Evolutionary conservation across 2,113 vertebrate genomes (phyloP).

Genomic region (Anarrhichthys ocellatus): DNA sequence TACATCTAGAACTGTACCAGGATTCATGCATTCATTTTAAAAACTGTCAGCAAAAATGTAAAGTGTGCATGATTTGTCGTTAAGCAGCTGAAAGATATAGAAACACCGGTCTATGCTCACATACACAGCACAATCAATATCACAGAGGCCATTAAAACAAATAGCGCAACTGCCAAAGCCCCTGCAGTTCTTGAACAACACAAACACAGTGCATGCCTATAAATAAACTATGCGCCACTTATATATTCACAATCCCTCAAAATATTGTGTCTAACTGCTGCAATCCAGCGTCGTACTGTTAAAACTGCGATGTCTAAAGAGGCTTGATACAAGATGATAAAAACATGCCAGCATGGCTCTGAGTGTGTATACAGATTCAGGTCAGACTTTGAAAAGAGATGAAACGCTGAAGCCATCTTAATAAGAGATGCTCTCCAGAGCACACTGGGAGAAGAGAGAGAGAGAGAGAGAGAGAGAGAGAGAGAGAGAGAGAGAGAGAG

Average conservation of each 20-base stretch:
- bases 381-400: slow-evolving; percentile 81
- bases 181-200: slow-evolving; percentile 43
- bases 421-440: slow-evolving; percentile 78
- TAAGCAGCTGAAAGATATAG: slow-evolving; percentile 1
- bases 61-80: not conserved
- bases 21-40: not conserved
- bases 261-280: slow-evolving; percentile 62
- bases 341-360: slow-evolving; percentile 65
- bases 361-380: slow-evolving; percentile 80
- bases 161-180: slow-evolving; percentile 34
- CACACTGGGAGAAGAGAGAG: slow-evolving; percentile 46
- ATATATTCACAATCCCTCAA: slow-evolving; percentile 59
- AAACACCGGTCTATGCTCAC: not conserved
- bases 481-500: slow-evolving; percentile 3
- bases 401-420: slow-evolving; percentile 78
- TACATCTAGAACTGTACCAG: not conserved
- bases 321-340: slow-evolving; percentile 74
- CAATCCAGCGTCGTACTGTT: slow-evolving; percentile 54
- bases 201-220: slow-evolving; percentile 54
- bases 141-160: slow-evolving; percentile 38
- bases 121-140: slow-evolving; percentile 26
- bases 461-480: slow-evolving; percentile 34
- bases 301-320: slow-evolving; percentile 74
- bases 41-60: not conserved
- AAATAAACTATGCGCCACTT: slow-evolving; percentile 75